Conservation (phyloP, 2,888 invertebrate species). For the Chrysolina americana region DNA sequence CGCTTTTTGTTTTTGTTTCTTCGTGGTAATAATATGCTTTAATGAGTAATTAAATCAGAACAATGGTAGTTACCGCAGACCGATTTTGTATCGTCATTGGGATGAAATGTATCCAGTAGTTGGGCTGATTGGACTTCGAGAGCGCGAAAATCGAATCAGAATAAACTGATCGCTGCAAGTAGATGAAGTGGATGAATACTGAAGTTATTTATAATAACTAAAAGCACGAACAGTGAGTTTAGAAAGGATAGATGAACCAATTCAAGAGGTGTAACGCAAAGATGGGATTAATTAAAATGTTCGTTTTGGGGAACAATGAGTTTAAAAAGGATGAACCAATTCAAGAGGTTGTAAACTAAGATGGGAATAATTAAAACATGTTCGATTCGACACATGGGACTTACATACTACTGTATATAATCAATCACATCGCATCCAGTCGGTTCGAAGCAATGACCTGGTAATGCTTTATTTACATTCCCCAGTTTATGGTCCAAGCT, state of each 20-base stretch:
- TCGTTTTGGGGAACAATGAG: too few species aligned
- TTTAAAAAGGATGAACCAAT: too few species aligned
- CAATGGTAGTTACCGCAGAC: slow-evolving; percentile 42
- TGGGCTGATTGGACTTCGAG: slow-evolving; percentile 29
- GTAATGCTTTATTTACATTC: too few species aligned
- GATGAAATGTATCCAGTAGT: slow-evolving; percentile 45
- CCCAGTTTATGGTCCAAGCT: too few species aligned
- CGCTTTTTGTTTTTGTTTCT: slow-evolving; percentile 38
- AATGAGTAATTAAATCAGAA: slow-evolving; percentile 53
- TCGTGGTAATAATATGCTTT: slow-evolving; percentile 30
- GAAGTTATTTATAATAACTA: not conserved
- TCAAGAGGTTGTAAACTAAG: too few species aligned
- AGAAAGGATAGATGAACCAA: not conserved
- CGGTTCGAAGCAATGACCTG: too few species aligned
- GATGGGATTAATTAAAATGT: too few species aligned
- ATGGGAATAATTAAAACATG: too few species aligned
- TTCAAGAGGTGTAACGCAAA: too few species aligned
- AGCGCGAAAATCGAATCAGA: not conserved
- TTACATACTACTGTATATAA: too few species aligned
- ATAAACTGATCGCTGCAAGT: not conserved
- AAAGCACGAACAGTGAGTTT: not conserved
- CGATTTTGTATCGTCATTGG: slow-evolving; percentile 38
- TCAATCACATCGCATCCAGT: too few species aligned
- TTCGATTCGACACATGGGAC: too few species aligned
- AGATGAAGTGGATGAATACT: not conserved